Evolutionary conservation across 2,797 vertebrate species (phyloP), one percentile per base, ranked within the genome.

Genomic region (Sebastes wilsoni): DNA sequence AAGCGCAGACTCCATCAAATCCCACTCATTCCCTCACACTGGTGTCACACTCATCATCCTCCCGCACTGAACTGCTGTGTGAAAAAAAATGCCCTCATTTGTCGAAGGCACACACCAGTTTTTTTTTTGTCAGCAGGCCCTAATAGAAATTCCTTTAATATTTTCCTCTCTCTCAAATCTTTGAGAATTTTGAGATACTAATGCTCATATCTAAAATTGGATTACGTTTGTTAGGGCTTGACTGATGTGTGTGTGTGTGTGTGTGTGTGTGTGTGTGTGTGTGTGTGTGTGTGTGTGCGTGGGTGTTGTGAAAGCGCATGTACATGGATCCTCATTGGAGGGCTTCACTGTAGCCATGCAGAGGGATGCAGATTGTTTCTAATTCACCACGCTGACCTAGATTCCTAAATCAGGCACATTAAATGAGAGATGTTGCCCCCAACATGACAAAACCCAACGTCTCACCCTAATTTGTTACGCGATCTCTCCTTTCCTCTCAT

Each of bases 331-430:
- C 65, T 86, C 65, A 81, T 88, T 87, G 84, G 75, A 75, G 68
- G 80, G 79, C 71, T 85, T 80, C 61, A 80, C 87, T 89, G 87
- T 81, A 90, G 90, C 82, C 87, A 89, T 84, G 83, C 84, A 86
- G 91, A 89, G 80, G 75, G 81, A 89, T 88, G 86, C 90, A 90
- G 88, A 93, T 91, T 83, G 85, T 91, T 83, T 88, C 84, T 90
- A 91, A 94, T 92, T 91, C 89, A 90, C 72, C 72, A 83, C n/a
- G 79, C 81, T 94, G 93, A 94, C 93, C 94, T 93, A 94, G 91
- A 93, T 94, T 93, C 85, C 49, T 58, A 83, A 87, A 85, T 87
- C 83, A 75, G 42, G 68, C 84, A 64, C 74, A 79, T 75, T 72
- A 87, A 87, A 84, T 38, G 77, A 38, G 56, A 73, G 27, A 81